A percentile compares a stretch with the other conserved stretches of the same genome.
Evolutionary conservation across 2,888 invertebrate species (phyloP).

Genomic region (Rhamphomyia laevipes): DNA sequence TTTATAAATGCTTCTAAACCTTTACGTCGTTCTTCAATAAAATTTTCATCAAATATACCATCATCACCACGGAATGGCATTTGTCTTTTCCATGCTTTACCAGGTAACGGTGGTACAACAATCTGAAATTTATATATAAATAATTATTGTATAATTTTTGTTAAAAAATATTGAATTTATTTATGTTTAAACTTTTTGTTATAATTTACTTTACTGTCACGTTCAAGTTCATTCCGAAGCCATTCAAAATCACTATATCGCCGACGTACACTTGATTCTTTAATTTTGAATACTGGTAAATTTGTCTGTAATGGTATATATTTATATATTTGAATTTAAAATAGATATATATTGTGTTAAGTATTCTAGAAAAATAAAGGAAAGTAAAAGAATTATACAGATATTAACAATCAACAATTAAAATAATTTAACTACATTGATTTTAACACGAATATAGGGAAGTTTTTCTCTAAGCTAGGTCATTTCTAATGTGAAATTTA

Average conservation of each 20-base stretch:
- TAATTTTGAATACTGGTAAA: conserved; percentile 97
- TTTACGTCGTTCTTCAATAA: conserved; percentile 97
- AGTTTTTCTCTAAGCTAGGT: too few relatives aligned
- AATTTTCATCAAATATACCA: conserved; percentile 98
- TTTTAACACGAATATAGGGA: too few relatives aligned
- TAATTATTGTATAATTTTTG: not conserved
- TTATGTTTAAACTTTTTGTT: not conserved
- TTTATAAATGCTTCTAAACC: conserved; percentile 97
- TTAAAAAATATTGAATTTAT: not conserved
- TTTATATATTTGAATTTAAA: too few relatives aligned
- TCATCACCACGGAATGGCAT: conserved; percentile 97
- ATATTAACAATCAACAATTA: too few relatives aligned
- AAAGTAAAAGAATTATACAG: too few relatives aligned
- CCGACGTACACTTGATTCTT: conserved; percentile 93
- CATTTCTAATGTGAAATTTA: too few relatives aligned
- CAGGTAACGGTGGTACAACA: conserved; percentile 95
- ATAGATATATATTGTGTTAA: too few relatives aligned
- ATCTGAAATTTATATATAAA: conserved; percentile 50
- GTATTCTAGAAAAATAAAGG: too few relatives aligned
- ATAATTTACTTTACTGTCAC: conserved; percentile 88
- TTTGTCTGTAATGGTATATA: conserved; percentile 98
- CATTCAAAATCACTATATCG: conserved; percentile 99
- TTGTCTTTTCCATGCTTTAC: conserved; percentile 97
- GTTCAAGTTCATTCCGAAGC: conserved; percentile 95
- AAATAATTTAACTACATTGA: too few relatives aligned